phyloP scores from a whole-genome alignment of 2,888 invertebrate genomes.

The Penaeus monodon region DNA sequence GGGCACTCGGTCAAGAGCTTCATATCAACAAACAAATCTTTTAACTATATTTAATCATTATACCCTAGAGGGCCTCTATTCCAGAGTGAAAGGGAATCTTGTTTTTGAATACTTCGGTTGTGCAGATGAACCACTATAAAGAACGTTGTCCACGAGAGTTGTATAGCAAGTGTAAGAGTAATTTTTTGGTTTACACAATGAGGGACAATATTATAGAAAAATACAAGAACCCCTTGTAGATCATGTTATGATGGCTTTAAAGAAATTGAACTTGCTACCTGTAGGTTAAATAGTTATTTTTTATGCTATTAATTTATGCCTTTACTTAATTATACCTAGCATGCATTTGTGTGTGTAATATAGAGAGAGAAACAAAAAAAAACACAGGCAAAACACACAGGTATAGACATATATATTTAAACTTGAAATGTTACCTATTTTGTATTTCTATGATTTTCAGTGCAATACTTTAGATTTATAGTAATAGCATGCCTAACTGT shows the following conservation, averaged over 20 bases:
- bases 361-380: too few relatives aligned
- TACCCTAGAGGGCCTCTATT: slow-evolving; percentile 76
- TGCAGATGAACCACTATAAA: slow-evolving; percentile 80
- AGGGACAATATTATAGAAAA: slow-evolving; percentile 56
- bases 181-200: slow-evolving; percentile 56
- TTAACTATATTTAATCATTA: slow-evolving; percentile 84
- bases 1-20: slow-evolving; percentile 82
- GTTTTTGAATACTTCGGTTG: slow-evolving; percentile 75
- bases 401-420: too few relatives aligned
- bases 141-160: slow-evolving; percentile 69
- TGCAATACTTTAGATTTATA: too few relatives aligned
- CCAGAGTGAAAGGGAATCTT: slow-evolving; percentile 74
- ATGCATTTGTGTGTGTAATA: too few relatives aligned
- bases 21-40: slow-evolving; percentile 76
- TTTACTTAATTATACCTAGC: too few relatives aligned
- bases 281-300: background rate
- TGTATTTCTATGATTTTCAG: too few relatives aligned
- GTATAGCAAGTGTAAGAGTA: slow-evolving; percentile 58
- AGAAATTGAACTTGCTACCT: slow-evolving; percentile 27
- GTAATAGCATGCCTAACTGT: too few relatives aligned
- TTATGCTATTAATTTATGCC: too few relatives aligned
- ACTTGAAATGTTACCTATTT: too few relatives aligned
- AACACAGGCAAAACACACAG: too few relatives aligned
- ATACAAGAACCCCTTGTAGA: slow-evolving; percentile 53
- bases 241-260: slow-evolving; percentile 40